phyloP scores from a whole-genome alignment of 2,888 invertebrate species.

The Epirrhoe tristata region DNA sequence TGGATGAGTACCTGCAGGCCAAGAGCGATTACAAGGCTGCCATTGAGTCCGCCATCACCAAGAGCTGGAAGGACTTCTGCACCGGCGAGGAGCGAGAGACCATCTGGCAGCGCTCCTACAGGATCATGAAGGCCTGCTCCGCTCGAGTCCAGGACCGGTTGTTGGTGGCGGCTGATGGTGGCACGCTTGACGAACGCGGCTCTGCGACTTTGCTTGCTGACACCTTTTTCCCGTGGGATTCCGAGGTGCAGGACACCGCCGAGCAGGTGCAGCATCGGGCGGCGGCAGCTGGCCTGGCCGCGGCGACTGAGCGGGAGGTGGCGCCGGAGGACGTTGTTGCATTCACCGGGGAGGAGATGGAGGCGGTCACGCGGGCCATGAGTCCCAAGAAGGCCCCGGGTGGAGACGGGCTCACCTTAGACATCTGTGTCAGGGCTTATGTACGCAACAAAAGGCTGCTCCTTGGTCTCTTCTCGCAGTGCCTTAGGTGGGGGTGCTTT shows the following conservation, averaged over 20 bases:
- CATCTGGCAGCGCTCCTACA: slow-evolving; percentile 4
- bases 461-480: no score
- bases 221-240: slow-evolving; percentile 2
- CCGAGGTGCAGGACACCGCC: neutral
- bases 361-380: no score
- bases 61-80: slow-evolving; percentile 12
- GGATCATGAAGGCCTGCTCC: neutral
- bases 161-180: neutral
- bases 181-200: neutral
- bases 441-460: no score
- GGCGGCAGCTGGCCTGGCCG: no score
- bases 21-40: neutral
- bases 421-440: no score
- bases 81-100: neutral
- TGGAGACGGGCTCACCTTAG: no score
- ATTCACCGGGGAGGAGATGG: no score
- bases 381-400: no score
- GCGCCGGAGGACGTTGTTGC: no score
- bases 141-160: neutral
- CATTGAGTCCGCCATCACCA: neutral
- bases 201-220: slow-evolving; percentile 1
- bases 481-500: no score
- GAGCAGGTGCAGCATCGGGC: neutral
- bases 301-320: no score
- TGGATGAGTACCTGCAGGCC: slow-evolving; percentile 5